Base-by-base conservation (phyloP, 1,140 invertebrate species). In the Tetramorium simillimum region DNA sequence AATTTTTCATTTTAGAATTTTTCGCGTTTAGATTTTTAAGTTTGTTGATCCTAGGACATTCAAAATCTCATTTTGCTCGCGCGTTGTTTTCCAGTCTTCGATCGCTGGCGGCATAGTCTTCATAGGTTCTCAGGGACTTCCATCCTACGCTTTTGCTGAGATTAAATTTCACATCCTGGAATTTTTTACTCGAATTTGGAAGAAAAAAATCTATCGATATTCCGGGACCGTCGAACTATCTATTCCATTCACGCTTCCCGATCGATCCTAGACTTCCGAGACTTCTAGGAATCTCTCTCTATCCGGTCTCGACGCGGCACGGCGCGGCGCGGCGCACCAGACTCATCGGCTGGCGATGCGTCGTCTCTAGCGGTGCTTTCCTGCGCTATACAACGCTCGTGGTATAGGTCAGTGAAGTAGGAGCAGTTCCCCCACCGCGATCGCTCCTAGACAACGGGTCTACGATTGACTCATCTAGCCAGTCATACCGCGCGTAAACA, bases 351-450 rank as follows among this genome's bases (percentile, higher is more conserved):
- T 85, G 85, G 88, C 88, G 88, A 87, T 90, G 88, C 88, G 85
- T 85, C 89, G 89, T 89, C 88, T 87, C 78, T 90, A 90, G 89
- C 88, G 85, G 86, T 91, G 78, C 85, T 88, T 91, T 87, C 80
- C 85, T 87, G 89, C 78, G 89, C 87, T 78, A 67, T 88, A 88
- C 88, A 75, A 86, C 75, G 86, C 88, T 84, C 88, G 92, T 94
- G 94, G 93, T 95, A 94, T 95, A 94, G 94, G 94, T 95, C 94
- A 95, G 94, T 94, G 92, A 94, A 94, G 94, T 93, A 92, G 92
- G 86, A 86, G 80, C 80, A 75, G 86, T 82, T 88, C 87, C 89
- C 88, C 81, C 88, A 89, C 91, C 60, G 75, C 63, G 65, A 21
- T 69, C 60, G n/a, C 86, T 93, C 94, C 94, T 94, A 95, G 94